phyloP scores from a whole-genome alignment of 2,888 invertebrate genomes.

The Iselma pallidipennis region DNA sequence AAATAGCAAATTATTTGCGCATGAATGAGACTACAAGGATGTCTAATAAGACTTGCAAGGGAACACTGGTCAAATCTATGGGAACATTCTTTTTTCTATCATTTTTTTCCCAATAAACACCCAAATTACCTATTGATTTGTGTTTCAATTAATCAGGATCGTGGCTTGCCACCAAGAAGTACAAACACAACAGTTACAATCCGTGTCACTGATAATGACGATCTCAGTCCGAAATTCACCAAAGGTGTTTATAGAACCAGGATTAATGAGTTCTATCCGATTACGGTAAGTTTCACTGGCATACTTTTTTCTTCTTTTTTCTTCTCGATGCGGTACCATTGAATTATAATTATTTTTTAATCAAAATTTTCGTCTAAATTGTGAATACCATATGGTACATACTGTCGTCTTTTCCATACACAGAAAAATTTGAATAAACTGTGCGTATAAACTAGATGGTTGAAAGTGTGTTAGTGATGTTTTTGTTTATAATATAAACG shows the following conservation, averaged over 20 bases:
- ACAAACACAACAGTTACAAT: conserved; percentile 74
- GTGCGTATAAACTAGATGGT: no score
- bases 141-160: conserved; percentile 64
- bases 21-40: not conserved
- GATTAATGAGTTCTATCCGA: conserved; percentile 81
- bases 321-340: not conserved
- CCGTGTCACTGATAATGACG: conserved; percentile 74
- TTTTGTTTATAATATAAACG: not conserved
- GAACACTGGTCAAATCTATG: not conserved
- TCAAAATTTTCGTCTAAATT: not conserved
- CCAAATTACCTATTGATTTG: no score
- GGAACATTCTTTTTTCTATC: not conserved
- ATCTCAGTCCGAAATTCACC: conserved; percentile 81
- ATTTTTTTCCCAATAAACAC: no score
- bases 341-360: not conserved
- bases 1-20: not conserved
- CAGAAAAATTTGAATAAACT: no score
- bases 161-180: conserved; percentile 76
- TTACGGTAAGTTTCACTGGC: conserved; percentile 64
- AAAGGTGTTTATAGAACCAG: conserved; percentile 77
- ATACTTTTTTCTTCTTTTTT: not conserved
- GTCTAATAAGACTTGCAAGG: not conserved
- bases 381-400: not conserved
- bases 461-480: not conserved
- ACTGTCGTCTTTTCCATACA: no score